Conservation (phyloP, 1,140 invertebrate species). For the Drosophila lacertosa region DNA sequence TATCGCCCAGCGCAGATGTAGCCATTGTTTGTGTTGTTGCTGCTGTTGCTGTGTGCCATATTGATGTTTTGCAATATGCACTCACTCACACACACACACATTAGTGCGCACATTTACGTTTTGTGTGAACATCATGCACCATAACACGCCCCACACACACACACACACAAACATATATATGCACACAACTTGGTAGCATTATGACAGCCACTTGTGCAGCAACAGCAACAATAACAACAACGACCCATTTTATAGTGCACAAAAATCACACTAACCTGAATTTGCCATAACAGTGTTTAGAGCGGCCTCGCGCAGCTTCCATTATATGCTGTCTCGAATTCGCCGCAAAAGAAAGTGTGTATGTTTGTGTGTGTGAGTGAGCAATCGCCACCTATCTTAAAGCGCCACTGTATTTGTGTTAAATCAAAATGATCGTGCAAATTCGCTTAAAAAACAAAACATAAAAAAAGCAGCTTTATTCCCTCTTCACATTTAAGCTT, state of each 20-base stretch:
- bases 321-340: conserved; percentile 62
- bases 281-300: conserved; percentile 69
- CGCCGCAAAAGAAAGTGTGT: conserved; percentile 49
- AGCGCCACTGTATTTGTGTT: conserved; percentile 7
- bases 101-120: conserved; percentile 1
- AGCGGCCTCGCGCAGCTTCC: conserved; percentile 48
- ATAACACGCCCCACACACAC: conserved; percentile 6
- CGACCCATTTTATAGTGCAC: conserved; percentile 72
- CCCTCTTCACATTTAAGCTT: background rate
- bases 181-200: conserved; percentile 27
- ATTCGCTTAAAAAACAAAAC: background rate
- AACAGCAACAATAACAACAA: conserved; percentile 27
- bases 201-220: conserved; percentile 64
- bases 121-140: conserved; percentile 37
- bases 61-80: conserved; percentile 62
- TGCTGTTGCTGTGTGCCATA: conserved; percentile 48
- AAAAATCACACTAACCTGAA: conserved; percentile 80
- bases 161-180: no score
- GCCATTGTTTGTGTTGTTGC: conserved; percentile 51
- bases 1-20: conserved; percentile 66
- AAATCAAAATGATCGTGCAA: conserved; percentile 32
- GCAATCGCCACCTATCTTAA: conserved; percentile 37
- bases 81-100: conserved; percentile 19
- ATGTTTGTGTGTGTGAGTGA: conserved; percentile 21
- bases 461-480: conserved; percentile 2